Conservation (phyloP, 2,113 vertebrate species). For the Garra rufa region DNA sequence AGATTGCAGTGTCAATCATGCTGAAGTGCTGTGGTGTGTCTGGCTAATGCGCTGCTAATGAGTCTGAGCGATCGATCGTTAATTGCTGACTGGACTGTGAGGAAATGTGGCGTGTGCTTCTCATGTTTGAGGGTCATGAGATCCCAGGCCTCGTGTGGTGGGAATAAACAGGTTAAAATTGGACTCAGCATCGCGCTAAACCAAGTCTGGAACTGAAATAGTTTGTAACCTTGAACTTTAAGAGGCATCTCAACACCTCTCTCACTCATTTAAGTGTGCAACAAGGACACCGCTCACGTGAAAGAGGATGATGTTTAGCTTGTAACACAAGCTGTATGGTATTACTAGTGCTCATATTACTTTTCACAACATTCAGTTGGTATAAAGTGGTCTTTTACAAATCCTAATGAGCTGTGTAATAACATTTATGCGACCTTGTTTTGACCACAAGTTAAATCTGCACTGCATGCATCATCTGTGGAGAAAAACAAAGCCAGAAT, state of each 20-base stretch:
- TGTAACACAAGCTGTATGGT: neutral
- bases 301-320: neutral
- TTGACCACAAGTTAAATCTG: neutral
- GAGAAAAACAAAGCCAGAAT: no score
- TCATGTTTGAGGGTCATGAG: neutral
- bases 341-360: neutral
- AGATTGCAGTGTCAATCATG: neutral
- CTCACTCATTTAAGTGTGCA: neutral
- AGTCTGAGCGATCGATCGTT: neutral
- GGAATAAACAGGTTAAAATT: neutral
- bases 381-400: neutral
- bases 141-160: neutral
- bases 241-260: neutral
- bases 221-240: constrained; percentile 19
- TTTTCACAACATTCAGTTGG: neutral
- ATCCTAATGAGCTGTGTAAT: neutral
- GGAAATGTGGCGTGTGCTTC: neutral
- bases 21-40: neutral
- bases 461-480: no score
- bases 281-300: neutral
- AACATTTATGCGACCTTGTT: neutral
- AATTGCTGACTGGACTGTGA: constrained; percentile 2
- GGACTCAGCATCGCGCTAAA: neutral
- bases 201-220: neutral
- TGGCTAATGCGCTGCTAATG: neutral